Evolutionary conservation across 2,797 vertebrate species (phyloP).

Genomic region (Catharus ustulatus): DNA sequence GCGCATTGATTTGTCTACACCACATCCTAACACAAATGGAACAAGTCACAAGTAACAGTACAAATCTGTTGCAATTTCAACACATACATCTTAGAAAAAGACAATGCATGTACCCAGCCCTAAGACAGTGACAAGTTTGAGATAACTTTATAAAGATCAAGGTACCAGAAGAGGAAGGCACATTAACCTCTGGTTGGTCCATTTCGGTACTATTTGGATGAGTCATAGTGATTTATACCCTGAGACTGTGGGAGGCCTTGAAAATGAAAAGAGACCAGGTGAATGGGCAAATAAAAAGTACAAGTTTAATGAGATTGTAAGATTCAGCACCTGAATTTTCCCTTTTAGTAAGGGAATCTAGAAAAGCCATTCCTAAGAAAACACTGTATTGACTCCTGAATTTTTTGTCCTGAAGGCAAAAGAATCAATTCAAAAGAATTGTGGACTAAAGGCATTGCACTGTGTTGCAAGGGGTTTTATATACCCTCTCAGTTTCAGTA

Average conservation of each 20-base stretch:
- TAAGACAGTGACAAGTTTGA: neutral
- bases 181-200: constrained; percentile 64
- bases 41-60: neutral
- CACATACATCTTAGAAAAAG: neutral
- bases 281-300: constrained; percentile 27
- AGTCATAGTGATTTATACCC: constrained; percentile 45
- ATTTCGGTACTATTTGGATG: constrained; percentile 7
- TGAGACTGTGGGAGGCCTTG: constrained; percentile 55
- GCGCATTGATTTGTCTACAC: neutral
- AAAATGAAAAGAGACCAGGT: neutral
- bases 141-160: constrained; percentile 61
- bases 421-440: neutral
- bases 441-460: neutral
- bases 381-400: neutral
- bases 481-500: neutral
- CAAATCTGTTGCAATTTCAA: constrained; percentile 10
- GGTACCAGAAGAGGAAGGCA: constrained; percentile 66
- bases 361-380: neutral
- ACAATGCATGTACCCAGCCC: neutral
- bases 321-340: constrained; percentile 45
- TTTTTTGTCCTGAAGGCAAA: neutral
- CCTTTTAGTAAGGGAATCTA: neutral
- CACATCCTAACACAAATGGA: constrained; percentile 11
- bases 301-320: constrained; percentile 34
- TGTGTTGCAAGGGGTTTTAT: neutral